Evolutionary conservation across 2,888 invertebrate genomes (phyloP).

Genomic region (Halictus quadricinctus): DNA sequence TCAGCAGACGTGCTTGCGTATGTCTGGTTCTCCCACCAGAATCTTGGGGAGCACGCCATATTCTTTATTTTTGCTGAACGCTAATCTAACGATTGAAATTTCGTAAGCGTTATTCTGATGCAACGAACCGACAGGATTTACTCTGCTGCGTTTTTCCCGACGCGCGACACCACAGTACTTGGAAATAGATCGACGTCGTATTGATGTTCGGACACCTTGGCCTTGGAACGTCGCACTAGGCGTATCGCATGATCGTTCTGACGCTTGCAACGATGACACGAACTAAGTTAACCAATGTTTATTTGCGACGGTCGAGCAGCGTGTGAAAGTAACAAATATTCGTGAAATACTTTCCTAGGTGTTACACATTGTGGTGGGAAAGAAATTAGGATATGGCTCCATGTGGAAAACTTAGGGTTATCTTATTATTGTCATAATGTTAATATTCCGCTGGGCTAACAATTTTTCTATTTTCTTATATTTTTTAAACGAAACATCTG

Average conservation of each 20-base stretch:
- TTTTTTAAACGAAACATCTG: not conserved
- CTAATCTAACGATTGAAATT: constrained; percentile 42
- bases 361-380: not conserved
- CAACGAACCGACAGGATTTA: constrained; percentile 52
- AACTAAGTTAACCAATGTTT: not conserved
- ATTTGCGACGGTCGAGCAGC: not conserved
- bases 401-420: not conserved
- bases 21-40: constrained; percentile 24
- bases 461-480: not conserved
- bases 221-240: not conserved
- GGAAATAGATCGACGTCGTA: not conserved
- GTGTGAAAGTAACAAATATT: not conserved
- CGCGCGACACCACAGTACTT: not conserved
- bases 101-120: constrained; percentile 63
- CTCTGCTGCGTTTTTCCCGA: constrained; percentile 37
- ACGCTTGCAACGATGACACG: not conserved
- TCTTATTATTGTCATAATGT: not conserved
- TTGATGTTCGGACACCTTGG: not conserved
- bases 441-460: not conserved
- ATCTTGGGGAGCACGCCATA: constrained; percentile 44
- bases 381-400: not conserved
- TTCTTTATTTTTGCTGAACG: constrained; percentile 30
- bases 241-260: not conserved
- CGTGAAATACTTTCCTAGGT: not conserved
- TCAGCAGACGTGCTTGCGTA: not conserved